Evolutionary conservation across 2,113 vertebrate genomes (phyloP).

Genomic region (Coturnix japonica): DNA sequence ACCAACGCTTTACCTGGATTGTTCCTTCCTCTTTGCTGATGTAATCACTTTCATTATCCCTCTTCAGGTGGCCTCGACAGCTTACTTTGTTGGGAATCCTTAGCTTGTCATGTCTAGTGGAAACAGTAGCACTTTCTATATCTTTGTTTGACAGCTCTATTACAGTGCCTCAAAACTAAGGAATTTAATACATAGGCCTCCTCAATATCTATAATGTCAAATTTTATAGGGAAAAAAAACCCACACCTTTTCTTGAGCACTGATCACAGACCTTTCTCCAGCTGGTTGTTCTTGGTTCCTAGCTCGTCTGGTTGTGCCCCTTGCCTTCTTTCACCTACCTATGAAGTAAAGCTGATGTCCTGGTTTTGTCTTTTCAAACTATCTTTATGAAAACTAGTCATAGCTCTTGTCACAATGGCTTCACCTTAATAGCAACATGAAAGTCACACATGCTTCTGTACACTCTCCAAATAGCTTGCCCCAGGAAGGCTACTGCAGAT

Average conservation of each 20-base stretch:
- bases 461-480: conserved; percentile 55
- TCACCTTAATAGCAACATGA: conserved; percentile 61
- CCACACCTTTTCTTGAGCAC: conserved; percentile 43
- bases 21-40: conserved; percentile 72
- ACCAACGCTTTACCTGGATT: conserved; percentile 72
- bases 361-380: conserved; percentile 66
- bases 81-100: conserved; percentile 71
- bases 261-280: conserved; percentile 66
- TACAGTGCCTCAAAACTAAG: conserved; percentile 67
- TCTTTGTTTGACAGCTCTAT: conserved; percentile 70
- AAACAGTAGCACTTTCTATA: conserved; percentile 67
- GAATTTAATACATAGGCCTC: conserved; percentile 69
- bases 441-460: conserved; percentile 48
- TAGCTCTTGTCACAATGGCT: conserved; percentile 56
- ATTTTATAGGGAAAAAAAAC: conserved; percentile 24
- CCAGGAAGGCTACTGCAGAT: conserved; percentile 23
- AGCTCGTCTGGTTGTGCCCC: conserved; percentile 51
- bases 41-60: conserved; percentile 74
- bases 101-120: conserved; percentile 66
- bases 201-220: conserved; percentile 63
- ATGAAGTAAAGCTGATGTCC: conserved; percentile 36
- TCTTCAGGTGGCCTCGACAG: conserved; percentile 55
- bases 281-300: conserved; percentile 47
- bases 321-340: conserved; percentile 59
- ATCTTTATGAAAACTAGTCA: conserved; percentile 36